A percentile compares a stretch with the other conserved stretches of the same genome.
These are phyloP conservation scores for Cetoscarus ocellatus DNA, from an alignment of 2,797 vertebrate species.

Conservation along the genomic window DNA sequence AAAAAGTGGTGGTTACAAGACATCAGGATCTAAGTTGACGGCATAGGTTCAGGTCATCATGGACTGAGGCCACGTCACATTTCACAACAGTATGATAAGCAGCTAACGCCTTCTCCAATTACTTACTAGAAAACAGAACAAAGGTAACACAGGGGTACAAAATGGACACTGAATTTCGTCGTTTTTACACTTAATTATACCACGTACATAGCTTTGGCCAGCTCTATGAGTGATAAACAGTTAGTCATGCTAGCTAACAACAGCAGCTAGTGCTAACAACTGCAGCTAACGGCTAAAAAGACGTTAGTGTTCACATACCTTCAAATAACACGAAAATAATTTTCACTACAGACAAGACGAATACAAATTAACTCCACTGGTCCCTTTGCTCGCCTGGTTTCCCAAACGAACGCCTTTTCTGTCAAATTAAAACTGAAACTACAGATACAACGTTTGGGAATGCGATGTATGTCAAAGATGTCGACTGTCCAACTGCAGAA, in stretches of 20 bases:
- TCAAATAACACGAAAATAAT: slow-evolving; percentile 33
- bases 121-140: neutral
- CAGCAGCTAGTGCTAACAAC: slow-evolving; percentile 13
- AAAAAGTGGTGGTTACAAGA: neutral
- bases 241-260: neutral
- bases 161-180: neutral
- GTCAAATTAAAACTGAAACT: neutral
- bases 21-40: slow-evolving; percentile 3
- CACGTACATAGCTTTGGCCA: no score
- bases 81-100: neutral
- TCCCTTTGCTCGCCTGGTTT: neutral
- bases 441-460: neutral
- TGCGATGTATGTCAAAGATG: slow-evolving; percentile 69
- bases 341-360: slow-evolving; percentile 12
- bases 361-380: neutral
- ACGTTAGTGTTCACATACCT: slow-evolving; percentile 57
- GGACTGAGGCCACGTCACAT: slow-evolving; percentile 69
- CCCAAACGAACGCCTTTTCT: neutral
- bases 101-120: neutral
- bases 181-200: rapidly evolving
- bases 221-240: neutral
- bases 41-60: neutral
- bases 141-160: rapidly evolving
- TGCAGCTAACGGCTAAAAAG: slow-evolving; percentile 14
- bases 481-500: slow-evolving; percentile 61